A percentile compares a stretch with the other conserved stretches of the same genome.
Evolutionary conservation across 2,888 invertebrate species (phyloP).

Genomic region (Drosophila monieri): DNA sequence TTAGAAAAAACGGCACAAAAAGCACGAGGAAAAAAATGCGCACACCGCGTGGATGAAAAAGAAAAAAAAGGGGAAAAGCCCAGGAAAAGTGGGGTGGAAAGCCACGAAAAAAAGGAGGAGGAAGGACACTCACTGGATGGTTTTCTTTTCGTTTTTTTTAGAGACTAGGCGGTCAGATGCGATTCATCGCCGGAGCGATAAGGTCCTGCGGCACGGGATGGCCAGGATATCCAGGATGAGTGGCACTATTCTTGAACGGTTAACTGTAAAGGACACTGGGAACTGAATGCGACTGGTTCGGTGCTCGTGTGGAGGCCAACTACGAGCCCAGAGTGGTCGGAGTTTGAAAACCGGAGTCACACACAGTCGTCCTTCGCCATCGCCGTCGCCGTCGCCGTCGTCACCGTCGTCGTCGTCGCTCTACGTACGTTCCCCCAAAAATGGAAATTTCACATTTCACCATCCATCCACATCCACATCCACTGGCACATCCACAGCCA

Average conservation of each 20-base stretch:
- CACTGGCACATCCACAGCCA: conserved; percentile 3
- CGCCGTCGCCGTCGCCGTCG: neutral
- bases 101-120: conserved; percentile 9
- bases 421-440: conserved; percentile 16
- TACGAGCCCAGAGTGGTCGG: conserved; percentile 31
- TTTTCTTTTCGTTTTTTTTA: neutral
- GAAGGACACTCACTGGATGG: conserved; percentile 27
- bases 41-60: conserved; percentile 7
- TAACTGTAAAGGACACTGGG: conserved; percentile 3
- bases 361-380: too few relatives aligned
- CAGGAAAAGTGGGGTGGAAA: neutral
- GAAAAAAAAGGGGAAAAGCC: conserved; percentile 20
- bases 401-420: neutral
- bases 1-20: conserved; percentile 77
- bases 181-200: conserved; percentile 14
- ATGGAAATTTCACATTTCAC: conserved; percentile 29
- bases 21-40: conserved; percentile 53
- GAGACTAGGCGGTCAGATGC: conserved; percentile 35
- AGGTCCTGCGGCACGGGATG: conserved; percentile 17
- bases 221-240: neutral
- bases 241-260: neutral
- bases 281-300: conserved; percentile 66
- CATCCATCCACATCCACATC: conserved; percentile 8
- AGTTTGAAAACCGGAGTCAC: conserved; percentile 24
- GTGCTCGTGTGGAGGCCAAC: conserved; percentile 69